These are phyloP conservation scores for Paramormyrops kingsleyae DNA, from an alignment of 2,113 vertebrate genomes.

Conservation along the genomic window DNA sequence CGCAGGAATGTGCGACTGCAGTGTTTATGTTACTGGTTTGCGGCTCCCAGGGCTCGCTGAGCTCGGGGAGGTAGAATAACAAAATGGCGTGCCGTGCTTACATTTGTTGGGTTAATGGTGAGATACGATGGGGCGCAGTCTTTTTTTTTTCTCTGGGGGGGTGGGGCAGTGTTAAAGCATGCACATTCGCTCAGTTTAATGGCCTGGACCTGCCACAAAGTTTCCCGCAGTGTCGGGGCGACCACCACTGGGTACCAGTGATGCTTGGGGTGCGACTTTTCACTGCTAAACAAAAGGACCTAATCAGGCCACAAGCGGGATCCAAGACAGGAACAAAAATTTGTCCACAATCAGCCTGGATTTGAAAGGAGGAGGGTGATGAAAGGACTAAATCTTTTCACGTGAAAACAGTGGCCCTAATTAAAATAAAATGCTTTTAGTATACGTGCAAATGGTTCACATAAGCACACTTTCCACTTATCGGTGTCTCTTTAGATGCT, in stretches of 20 bases:
- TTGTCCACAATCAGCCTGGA: not conserved
- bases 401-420: not conserved
- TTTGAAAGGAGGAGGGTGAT: not conserved
- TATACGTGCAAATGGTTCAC: not conserved
- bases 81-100: constrained; percentile 17
- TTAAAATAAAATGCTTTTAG: not conserved
- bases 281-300: not conserved
- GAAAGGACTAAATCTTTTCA: not conserved
- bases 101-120: constrained; percentile 21
- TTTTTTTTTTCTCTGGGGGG: not conserved
- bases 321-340: not conserved
- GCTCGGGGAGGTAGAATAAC: not conserved
- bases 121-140: not conserved
- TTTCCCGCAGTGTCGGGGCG: not conserved
- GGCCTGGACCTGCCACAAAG: not conserved
- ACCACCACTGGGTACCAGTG: not conserved
- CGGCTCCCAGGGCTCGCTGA: not conserved
- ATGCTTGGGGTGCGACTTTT: not conserved
- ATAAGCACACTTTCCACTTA: not conserved
- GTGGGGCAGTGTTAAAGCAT: not conserved
- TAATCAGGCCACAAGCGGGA: constrained; percentile 12
- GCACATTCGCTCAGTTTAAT: constrained; percentile 8
- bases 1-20: not conserved
- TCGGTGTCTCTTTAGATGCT: not conserved
- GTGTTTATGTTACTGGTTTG: constrained; percentile 15